These are phyloP conservation scores for Drosophila kohkoa DNA, from an alignment of 1,140 invertebrate genomes.

Conservation along the genomic window DNA sequence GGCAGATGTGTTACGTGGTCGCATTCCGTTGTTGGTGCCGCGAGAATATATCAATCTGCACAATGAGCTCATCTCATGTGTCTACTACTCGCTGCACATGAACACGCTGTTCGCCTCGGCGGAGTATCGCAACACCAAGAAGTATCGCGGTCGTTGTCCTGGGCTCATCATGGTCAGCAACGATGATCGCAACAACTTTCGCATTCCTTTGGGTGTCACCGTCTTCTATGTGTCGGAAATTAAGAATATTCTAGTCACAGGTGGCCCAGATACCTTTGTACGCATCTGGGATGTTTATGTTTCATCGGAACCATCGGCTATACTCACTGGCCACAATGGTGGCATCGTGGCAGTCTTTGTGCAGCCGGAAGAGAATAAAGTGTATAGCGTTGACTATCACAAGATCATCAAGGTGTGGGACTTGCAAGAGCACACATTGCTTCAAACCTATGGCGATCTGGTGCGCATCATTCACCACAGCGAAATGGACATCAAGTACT, in stretches of 20 bases:
- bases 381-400: slow-evolving; percentile 88
- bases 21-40: slow-evolving; percentile 85
- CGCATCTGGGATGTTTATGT: slow-evolving; percentile 92
- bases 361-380: slow-evolving; percentile 89
- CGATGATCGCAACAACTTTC: slow-evolving; percentile 66
- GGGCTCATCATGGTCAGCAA: slow-evolving; percentile 67
- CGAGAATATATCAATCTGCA: slow-evolving; percentile 87
- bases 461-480: slow-evolving; percentile 86
- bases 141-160: slow-evolving; percentile 71
- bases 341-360: slow-evolving; percentile 89
- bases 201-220: slow-evolving; percentile 85
- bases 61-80: slow-evolving; percentile 87
- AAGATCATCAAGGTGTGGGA: slow-evolving; percentile 91
- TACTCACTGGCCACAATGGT: slow-evolving; percentile 89
- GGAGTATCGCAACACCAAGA: slow-evolving; percentile 84
- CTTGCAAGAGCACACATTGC: slow-evolving; percentile 85
- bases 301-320: slow-evolving; percentile 87
- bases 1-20: slow-evolving; percentile 85
- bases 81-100: slow-evolving; percentile 87
- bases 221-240: slow-evolving; percentile 87
- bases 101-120: slow-evolving; percentile 86
- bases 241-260: slow-evolving; percentile 88
- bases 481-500: slow-evolving; percentile 86
- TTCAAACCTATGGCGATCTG: slow-evolving; percentile 88
- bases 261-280: slow-evolving; percentile 90